Base-by-base conservation (phyloP, 2,888 invertebrate species). In the Luffia ferchaultella region DNA sequence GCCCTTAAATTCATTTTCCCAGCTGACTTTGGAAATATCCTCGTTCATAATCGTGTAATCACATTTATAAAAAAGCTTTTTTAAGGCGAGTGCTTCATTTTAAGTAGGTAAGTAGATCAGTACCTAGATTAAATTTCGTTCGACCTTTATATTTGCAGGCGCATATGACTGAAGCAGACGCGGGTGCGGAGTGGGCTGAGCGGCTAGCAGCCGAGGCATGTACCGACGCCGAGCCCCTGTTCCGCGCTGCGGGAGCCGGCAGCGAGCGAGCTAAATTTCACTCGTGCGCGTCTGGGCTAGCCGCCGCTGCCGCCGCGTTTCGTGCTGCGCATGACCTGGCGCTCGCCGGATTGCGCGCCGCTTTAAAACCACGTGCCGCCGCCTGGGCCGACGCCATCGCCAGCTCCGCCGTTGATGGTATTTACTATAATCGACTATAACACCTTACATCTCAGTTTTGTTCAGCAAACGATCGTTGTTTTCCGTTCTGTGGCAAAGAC, bases 101-200 rank as follows among this genome's bases (percentile, higher is more conserved):
- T n/a, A n/a, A n/a, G n/a, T n/a, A n/a, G n/a, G n/a, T n/a, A n/a
- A n/a, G n/a, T n/a, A n/a, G n/a, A n/a, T n/a, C n/a, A n/a, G n/a
- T n/a, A n/a, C n/a, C n/a, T n/a, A n/a, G n/a, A n/a, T n/a, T n/a
- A n/a, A n/a, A n/a, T n/a, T n/a, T n/a, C n/a, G n/a, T n/a, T n/a
- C n/a, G n/a, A n/a, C n/a, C n/a, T n/a, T n/a, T n/a, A n/a, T n/a
- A n/a, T n/a, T 30, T 30, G 12, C 30, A 30, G 91, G 89, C 91
- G 18, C 91, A 93, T 62, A 73, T 97, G 58, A 97, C 95, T 73
- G 97, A 97, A 73, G 91, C 96, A 9, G 97, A 97, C 67, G 89
- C 91, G 45, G 95, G 97, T 59, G 92, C 92, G 55, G 96, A 97
- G 67, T 96, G 96, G 75, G 89, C 97, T 45, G 93, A 93, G 68